These are phyloP conservation scores for Cheilosia pagana DNA, from an alignment of 2,888 invertebrate species.

Conservation along the genomic window DNA sequence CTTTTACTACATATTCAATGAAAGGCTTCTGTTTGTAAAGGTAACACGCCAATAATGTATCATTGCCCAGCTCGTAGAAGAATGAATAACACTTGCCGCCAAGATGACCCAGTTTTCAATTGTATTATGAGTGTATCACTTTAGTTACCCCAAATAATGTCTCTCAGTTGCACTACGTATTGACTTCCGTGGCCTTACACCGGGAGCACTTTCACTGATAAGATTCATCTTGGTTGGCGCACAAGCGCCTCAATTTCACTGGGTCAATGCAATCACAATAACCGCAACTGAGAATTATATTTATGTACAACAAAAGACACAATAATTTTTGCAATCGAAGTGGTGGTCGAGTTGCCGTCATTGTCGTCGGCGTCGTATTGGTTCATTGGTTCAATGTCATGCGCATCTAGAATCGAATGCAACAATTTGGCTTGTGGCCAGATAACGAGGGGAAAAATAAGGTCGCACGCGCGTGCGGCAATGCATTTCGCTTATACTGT, in stretches of 20 bases:
- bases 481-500: slow-evolving; percentile 31
- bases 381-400: slow-evolving; percentile 51
- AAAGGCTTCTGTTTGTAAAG: no score
- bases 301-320: slow-evolving; percentile 10
- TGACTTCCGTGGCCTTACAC: not conserved
- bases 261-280: slow-evolving; percentile 13
- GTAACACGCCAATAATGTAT: no score
- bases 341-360: slow-evolving; percentile 12
- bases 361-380: slow-evolving; percentile 4
- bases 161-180: not conserved
- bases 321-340: slow-evolving; percentile 16
- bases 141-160: not conserved
- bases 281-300: not conserved
- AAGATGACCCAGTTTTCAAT: slow-evolving; percentile 28
- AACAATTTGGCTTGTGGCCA: slow-evolving; percentile 23
- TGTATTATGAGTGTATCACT: not conserved
- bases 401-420: slow-evolving; percentile 36
- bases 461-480: slow-evolving; percentile 58
- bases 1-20: no score
- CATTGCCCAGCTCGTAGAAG: not conserved
- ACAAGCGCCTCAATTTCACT: slow-evolving; percentile 23
- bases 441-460: slow-evolving; percentile 48
- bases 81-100: slow-evolving; percentile 20
- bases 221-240: not conserved
- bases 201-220: slow-evolving; percentile 37